These are phyloP conservation scores for Drosophila kohkoa DNA, from an alignment of 1,140 invertebrate genomes.

Conservation along the genomic window DNA sequence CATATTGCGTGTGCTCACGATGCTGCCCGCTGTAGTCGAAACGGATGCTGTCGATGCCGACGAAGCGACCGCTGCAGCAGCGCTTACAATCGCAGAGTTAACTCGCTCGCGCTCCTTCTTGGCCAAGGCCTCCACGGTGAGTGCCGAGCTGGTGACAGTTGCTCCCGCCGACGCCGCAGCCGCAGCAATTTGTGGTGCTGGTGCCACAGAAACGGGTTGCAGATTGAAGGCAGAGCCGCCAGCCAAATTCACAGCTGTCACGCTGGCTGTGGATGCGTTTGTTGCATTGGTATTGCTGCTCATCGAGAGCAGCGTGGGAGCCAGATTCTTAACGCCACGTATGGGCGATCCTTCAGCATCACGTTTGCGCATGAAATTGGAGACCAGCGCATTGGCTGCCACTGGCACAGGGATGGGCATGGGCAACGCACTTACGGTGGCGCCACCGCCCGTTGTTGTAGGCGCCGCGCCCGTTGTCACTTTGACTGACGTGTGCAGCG, in stretches of 20 bases:
- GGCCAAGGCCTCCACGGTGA: conserved; percentile 75
- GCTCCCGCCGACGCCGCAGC: conserved; percentile 11
- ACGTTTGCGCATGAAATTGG: conserved; percentile 80
- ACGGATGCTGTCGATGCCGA: conserved; percentile 37
- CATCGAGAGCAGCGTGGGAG: conserved; percentile 86
- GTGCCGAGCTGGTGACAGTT: conserved; percentile 37
- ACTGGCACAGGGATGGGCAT: conserved; percentile 38
- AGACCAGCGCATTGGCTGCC: conserved; percentile 45
- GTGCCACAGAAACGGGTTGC: conserved; percentile 82
- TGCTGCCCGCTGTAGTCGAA: conserved; percentile 46
- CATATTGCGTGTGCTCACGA: conserved; percentile 55
- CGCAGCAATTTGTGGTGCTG: conserved; percentile 46
- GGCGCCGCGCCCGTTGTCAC: conserved; percentile 68
- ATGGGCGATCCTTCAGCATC: conserved; percentile 87
- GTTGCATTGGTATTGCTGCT: conserved; percentile 35
- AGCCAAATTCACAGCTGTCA: conserved; percentile 37
- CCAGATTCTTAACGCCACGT: conserved; percentile 86
- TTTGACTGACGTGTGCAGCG: conserved; percentile 81
- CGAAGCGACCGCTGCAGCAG: conserved; percentile 61
- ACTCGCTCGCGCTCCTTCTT: conserved; percentile 70
- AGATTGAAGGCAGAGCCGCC: conserved; percentile 68
- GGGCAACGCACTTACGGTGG: conserved; percentile 42
- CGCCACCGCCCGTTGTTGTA: conserved; percentile 33
- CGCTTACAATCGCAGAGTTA: conserved; percentile 76
- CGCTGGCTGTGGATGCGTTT: conserved; percentile 33